These are phyloP conservation scores for Verasper variegatus DNA, from an alignment of 2,113 vertebrate species.

Conservation along the genomic window DNA sequence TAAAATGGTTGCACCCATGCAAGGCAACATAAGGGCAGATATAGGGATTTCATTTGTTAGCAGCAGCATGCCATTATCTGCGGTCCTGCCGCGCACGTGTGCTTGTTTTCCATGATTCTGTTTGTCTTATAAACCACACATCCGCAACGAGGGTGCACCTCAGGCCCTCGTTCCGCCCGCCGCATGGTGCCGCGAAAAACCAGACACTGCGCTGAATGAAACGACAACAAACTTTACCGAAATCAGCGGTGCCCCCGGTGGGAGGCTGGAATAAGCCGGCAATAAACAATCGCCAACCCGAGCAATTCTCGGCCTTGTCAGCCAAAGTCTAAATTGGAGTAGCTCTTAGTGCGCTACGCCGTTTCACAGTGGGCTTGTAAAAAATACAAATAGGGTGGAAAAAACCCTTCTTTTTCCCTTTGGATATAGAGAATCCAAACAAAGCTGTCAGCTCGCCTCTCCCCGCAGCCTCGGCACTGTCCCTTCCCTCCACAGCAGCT, in stretches of 20 bases:
- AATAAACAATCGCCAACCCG: constrained; percentile 30
- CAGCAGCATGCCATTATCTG: constrained; percentile 1
- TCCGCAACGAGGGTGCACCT: constrained; percentile 28
- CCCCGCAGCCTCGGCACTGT: constrained; percentile 7
- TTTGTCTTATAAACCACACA: constrained; percentile 21
- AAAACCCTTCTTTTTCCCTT: constrained; percentile 14
- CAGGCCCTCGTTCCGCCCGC: constrained; percentile 31
- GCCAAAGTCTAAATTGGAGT: constrained; percentile 44
- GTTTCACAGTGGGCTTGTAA: constrained; percentile 30
- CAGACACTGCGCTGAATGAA: constrained; percentile 15
- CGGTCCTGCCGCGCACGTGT: not conserved
- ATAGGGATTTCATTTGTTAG: constrained; percentile 8
- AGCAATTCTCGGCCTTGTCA: constrained; percentile 24
- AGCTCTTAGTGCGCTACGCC: not conserved
- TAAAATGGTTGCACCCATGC: constrained; percentile 4
- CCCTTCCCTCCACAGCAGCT: constrained; percentile 47
- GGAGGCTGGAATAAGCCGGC: constrained; percentile 14
- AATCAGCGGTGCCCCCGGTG: constrained; percentile 12
- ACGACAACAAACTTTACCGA: constrained; percentile 11
- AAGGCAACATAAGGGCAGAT: constrained; percentile 3
- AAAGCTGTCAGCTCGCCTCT: constrained; percentile 36
- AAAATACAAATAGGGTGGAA: constrained; percentile 40
- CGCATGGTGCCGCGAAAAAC: constrained; percentile 9
- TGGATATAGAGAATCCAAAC: constrained; percentile 41
- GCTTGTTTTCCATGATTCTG: not conserved